Conservation (phyloP, 2,797 vertebrate species). For the Cuculus canorus region DNA sequence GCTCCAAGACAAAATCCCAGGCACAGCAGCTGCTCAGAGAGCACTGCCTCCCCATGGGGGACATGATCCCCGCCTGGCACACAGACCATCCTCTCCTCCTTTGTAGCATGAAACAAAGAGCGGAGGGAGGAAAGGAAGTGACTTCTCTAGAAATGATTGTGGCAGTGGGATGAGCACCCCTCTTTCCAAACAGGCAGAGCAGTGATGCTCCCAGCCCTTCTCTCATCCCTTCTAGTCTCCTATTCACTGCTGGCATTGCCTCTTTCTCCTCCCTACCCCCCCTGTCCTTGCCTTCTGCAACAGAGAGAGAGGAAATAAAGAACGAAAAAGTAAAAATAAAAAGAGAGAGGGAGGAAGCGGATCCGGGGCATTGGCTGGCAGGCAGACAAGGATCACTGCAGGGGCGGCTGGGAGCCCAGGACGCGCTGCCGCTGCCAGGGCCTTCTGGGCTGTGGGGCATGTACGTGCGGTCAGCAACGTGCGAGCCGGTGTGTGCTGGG, state of each 20-base stretch:
- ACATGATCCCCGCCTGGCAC: background rate
- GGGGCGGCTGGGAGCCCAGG: conserved; percentile 13
- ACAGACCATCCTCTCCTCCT: background rate
- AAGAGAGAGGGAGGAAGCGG: background rate
- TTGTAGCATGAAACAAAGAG: conserved; percentile 37
- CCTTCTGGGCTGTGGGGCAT: conserved; percentile 28
- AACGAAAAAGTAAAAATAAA: background rate
- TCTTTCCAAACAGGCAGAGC: background rate
- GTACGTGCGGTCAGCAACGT: conserved; percentile 70
- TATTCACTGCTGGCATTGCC: background rate
- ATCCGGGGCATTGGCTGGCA: conserved; percentile 42
- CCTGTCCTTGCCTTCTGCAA: background rate
- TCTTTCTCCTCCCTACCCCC: background rate
- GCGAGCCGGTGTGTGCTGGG: background rate
- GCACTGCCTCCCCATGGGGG: background rate
- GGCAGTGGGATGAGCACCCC: background rate
- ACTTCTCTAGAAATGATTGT: conserved; percentile 32
- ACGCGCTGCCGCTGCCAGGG: conserved; percentile 20
- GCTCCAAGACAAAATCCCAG: background rate
- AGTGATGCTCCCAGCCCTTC: background rate
- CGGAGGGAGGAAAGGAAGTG: conserved; percentile 36
- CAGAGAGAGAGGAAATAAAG: background rate
- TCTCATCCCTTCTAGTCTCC: background rate
- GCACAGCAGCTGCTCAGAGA: background rate
- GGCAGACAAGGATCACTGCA: conserved; percentile 39